Evolutionary conservation across 2,888 invertebrate species (phyloP).

Genomic region (Teleogryllus oceanicus): DNA sequence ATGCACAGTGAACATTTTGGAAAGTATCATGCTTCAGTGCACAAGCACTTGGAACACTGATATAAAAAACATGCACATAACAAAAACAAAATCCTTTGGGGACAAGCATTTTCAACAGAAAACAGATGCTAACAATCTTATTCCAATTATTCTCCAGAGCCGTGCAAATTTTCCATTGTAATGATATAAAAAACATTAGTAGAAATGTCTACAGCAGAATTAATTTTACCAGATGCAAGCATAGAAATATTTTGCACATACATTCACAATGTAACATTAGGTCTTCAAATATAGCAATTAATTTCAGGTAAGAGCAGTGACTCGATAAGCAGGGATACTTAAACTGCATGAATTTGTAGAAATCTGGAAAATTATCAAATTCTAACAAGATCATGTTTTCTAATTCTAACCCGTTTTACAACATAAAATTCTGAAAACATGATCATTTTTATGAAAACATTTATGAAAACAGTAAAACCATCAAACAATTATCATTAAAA

Average conservation of each 20-base stretch:
- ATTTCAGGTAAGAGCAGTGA: slow-evolving; percentile 18
- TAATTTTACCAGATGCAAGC: not conserved
- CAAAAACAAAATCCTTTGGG: no score
- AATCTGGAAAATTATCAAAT: not conserved
- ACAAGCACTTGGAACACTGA: no score
- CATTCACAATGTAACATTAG: slow-evolving; percentile 11
- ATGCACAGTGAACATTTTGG: no score
- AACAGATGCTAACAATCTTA: no score
- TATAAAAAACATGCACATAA: no score
- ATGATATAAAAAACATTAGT: no score
- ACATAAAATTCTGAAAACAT: not conserved
- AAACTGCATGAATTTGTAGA: not conserved
- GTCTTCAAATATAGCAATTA: not conserved
- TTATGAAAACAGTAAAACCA: not conserved
- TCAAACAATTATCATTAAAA: not conserved
- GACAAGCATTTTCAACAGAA: no score
- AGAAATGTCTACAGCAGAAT: no score
- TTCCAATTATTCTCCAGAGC: no score
- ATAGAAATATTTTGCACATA: not conserved
- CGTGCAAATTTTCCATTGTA: no score
- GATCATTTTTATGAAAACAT: slow-evolving; percentile 1
- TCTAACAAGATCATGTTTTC: slow-evolving; percentile 6
- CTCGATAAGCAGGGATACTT: slow-evolving; percentile 9
- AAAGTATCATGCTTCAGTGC: no score
- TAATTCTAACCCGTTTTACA: not conserved